These are phyloP conservation scores for Phoebastria nigripes DNA, from an alignment of 2,797 vertebrate species.

Conservation along the genomic window DNA sequence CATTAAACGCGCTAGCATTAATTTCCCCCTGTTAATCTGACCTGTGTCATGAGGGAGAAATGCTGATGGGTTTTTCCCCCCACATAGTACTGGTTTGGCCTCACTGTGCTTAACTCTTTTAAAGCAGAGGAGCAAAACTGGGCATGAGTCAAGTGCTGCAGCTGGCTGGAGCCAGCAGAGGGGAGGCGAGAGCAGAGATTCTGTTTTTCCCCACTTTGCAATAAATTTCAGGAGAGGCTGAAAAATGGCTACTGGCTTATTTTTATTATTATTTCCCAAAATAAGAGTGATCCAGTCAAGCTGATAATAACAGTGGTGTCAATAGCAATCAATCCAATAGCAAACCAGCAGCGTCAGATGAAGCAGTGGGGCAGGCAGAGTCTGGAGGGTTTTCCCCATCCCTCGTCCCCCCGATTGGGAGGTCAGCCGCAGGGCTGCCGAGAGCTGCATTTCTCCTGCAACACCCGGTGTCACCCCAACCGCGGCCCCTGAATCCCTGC, in stretches of 20 bases:
- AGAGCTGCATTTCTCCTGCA: not conserved
- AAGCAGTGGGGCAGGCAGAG: not conserved
- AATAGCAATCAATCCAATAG: accelerated
- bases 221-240: not conserved
- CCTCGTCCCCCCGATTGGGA: accelerated
- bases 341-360: accelerated
- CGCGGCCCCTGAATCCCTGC: accelerated
- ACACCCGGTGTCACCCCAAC: accelerated
- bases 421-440: not conserved
- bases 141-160: not conserved
- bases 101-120: accelerated
- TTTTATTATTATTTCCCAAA: not conserved
- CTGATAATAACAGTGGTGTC: accelerated
- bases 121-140: not conserved
- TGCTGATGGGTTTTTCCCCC: not conserved
- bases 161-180: constrained; percentile 28
- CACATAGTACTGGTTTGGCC: accelerated
- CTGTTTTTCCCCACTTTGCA: not conserved
- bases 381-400: not conserved
- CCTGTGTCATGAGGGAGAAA: not conserved
- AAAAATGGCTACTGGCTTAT: not conserved
- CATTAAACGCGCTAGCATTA: not conserved
- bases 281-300: accelerated
- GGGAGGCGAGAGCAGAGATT: constrained; percentile 54
- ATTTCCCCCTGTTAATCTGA: not conserved